Conservation (phyloP, 2,113 vertebrate genomes). For the Xyliphius kryptos region DNA sequence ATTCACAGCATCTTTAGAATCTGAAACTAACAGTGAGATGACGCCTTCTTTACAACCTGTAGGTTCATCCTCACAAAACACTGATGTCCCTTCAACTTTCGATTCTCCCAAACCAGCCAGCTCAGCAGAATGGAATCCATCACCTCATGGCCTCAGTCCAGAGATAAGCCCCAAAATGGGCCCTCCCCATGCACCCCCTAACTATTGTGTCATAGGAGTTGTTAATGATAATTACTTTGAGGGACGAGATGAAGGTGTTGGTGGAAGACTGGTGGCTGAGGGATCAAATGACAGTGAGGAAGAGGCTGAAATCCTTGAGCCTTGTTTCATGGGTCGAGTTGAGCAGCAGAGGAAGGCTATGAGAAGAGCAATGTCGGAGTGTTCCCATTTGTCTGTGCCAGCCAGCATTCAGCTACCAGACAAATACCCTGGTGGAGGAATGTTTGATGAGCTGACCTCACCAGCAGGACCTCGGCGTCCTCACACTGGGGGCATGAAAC, state of each 20-base stretch:
- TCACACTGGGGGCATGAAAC: slow-evolving; percentile 65
- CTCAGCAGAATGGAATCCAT: slow-evolving; percentile 64
- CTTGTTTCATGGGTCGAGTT: slow-evolving; percentile 59
- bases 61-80: too few species aligned
- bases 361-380: slow-evolving; percentile 88
- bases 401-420: slow-evolving; percentile 76
- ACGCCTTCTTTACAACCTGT: slow-evolving; percentile 52
- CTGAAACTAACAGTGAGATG: slow-evolving; percentile 52
- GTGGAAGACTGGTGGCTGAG: slow-evolving; percentile 23
- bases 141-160: slow-evolving; percentile 45
- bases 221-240: slow-evolving; percentile 49
- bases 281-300: slow-evolving; percentile 56
- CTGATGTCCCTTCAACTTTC: slow-evolving; percentile 30
- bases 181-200: slow-evolving; percentile 58
- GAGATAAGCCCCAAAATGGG: slow-evolving; percentile 44
- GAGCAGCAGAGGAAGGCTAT: slow-evolving; percentile 82
- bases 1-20: slow-evolving; percentile 49
- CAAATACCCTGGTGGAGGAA: slow-evolving; percentile 73
- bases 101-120: slow-evolving; percentile 50
- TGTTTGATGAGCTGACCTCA: slow-evolving; percentile 55
- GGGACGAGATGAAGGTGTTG: slow-evolving; percentile 30
- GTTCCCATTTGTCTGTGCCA: slow-evolving; percentile 85
- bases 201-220: slow-evolving; percentile 58
- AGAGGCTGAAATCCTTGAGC: slow-evolving; percentile 52
- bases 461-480: slow-evolving; percentile 56